A percentile compares a stretch with the other conserved stretches of the same genome.
Conservation (phyloP, 2,797 vertebrate species). For the Lycodopsis pacificus region DNA sequence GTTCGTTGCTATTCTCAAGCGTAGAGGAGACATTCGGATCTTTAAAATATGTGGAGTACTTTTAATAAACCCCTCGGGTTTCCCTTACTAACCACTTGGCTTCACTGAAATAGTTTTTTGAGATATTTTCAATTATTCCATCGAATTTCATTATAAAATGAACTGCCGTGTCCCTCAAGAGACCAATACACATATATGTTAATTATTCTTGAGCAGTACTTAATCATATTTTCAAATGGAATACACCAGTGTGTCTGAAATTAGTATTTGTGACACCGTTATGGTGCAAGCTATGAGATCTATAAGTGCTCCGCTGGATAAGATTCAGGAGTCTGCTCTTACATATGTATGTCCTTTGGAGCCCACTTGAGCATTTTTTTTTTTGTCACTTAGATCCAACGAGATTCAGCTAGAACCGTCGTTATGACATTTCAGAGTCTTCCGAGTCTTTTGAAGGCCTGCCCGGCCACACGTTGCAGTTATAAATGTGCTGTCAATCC, state of each 20-base stretch:
- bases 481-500: conserved; percentile 77
- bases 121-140: conserved; percentile 73
- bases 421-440: conserved; percentile 67
- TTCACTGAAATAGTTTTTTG: conserved; percentile 43
- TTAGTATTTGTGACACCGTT: conserved; percentile 29
- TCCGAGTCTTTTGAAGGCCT: conserved; percentile 59
- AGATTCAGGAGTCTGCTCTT: conserved; percentile 39
- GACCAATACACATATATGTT: conserved; percentile 45
- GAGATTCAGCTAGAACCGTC: conserved; percentile 55
- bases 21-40: conserved; percentile 46
- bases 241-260: conserved; percentile 34
- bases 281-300: conserved; percentile 15
- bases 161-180: conserved; percentile 51
- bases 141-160: conserved; percentile 67
- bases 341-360: conserved; percentile 62
- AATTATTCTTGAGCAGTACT: conserved; percentile 65
- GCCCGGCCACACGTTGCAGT: conserved; percentile 59
- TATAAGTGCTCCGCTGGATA: conserved; percentile 28
- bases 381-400: conserved; percentile 44
- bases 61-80: conserved; percentile 68
- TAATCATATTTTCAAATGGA: conserved; percentile 62
- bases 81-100: conserved; percentile 43
- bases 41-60: conserved; percentile 52
- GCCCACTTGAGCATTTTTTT: conserved; percentile 55
- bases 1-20: conserved; percentile 27